Conservation (phyloP, 2,113 vertebrate genomes). For the Cettia cetti region DNA sequence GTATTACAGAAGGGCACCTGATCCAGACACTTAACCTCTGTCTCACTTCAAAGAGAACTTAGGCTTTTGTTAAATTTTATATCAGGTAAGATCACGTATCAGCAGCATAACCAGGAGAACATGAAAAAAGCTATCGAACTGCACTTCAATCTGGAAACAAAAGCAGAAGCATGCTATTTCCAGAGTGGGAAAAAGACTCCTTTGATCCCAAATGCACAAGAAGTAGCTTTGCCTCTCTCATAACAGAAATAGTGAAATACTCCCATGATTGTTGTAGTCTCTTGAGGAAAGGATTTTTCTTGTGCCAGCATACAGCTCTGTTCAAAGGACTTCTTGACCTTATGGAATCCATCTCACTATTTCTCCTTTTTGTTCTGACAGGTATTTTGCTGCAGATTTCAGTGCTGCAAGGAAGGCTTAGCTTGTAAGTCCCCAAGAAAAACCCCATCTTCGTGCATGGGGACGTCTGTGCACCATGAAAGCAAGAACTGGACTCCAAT, state of each 20-base stretch:
- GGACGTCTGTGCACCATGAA: background rate
- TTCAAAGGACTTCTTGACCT: background rate
- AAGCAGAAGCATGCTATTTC: background rate
- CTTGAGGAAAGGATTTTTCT: conserved; percentile 3
- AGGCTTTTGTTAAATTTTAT: conserved; percentile 11
- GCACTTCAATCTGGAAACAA: conserved; percentile 14
- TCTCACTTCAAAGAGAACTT: background rate
- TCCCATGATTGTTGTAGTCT: background rate
- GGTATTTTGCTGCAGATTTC: background rate
- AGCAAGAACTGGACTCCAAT: background rate
- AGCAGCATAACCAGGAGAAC: background rate
- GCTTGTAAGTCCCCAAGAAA: background rate
- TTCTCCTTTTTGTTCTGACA: background rate
- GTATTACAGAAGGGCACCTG: background rate
- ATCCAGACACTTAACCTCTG: background rate
- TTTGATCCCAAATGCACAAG: background rate
- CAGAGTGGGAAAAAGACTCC: conserved; percentile 10
- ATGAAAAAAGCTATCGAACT: background rate
- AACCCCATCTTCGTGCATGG: background rate
- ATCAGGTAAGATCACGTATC: background rate
- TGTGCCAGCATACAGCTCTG: background rate
- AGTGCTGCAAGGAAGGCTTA: background rate
- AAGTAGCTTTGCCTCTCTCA: conserved; percentile 15
- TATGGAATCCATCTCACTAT: background rate
- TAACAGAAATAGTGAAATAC: conserved; percentile 8